Evolutionary conservation across 2,113 vertebrate genomes (phyloP).

Genomic region (Neogobius melanostomus): DNA sequence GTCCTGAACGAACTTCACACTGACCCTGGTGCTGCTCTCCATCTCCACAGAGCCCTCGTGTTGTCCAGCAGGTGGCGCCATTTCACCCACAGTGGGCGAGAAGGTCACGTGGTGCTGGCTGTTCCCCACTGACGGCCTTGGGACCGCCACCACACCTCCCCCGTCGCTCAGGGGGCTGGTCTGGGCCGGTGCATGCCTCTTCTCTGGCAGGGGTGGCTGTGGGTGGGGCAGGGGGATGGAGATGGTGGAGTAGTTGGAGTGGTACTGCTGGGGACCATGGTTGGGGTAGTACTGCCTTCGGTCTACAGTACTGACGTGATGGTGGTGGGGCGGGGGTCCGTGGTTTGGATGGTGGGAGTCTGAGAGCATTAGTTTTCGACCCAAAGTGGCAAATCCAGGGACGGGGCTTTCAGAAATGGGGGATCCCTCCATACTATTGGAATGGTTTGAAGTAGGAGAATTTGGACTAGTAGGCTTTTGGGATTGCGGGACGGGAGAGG

Average conservation of each 20-base stretch:
- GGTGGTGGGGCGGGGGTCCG: conserved; percentile 47
- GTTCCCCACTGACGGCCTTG: conserved; percentile 51
- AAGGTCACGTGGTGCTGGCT: conserved; percentile 82
- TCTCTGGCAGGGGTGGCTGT: conserved; percentile 86
- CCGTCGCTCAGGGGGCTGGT: conserved; percentile 54
- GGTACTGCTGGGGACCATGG: conserved; percentile 57
- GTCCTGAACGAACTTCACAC: conserved; percentile 89
- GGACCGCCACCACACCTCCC: conserved; percentile 27
- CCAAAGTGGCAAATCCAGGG: conserved; percentile 77
- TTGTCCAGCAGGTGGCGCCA: conserved; percentile 45
- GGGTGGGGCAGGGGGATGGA: conserved; percentile 66
- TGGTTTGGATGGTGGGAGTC: conserved; percentile 45
- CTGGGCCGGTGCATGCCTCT: conserved; percentile 68
- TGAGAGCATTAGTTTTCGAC: conserved; percentile 74
- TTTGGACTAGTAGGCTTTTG: conserved; percentile 29
- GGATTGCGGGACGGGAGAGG: conserved; percentile 20
- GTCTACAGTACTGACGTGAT: conserved; percentile 49
- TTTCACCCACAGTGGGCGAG: conserved; percentile 80
- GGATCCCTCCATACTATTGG: conserved; percentile 73
- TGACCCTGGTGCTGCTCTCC: conserved; percentile 62
- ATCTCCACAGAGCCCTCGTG: conserved; percentile 42
- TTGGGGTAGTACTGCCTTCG: conserved; percentile 58
- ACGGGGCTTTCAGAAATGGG: conserved; percentile 71
- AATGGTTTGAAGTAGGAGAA: conserved; percentile 47
- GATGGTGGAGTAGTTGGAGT: conserved; percentile 63